Base-by-base conservation (phyloP, 1,140 invertebrate species). In the Mylabris phalerata region DNA sequence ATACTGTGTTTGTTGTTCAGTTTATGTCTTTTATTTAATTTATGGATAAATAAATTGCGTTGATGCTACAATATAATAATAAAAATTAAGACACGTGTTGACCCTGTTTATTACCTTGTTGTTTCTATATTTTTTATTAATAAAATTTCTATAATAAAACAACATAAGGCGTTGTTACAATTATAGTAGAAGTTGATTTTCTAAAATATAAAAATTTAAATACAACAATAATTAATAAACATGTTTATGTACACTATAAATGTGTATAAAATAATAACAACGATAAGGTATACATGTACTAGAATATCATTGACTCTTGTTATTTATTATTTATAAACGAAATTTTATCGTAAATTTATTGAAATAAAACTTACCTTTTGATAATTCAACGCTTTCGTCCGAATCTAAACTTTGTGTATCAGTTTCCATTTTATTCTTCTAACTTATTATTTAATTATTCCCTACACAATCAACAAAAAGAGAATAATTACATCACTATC, bases 331-430 rank as follows among this genome's bases (percentile, higher is more conserved):
- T 26, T 10, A 27, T 19, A 32, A 1, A 32, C 2, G 4, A 5
- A 32, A 32, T 32, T 5, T 32, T 32, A 32, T 3, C 7, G 32
- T 5, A 32, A 32, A 32, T 5, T 32, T 19, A 19, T 19, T 19
- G 1, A 32, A 32, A 4, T 4, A 32, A 19, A 54, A 64, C 56
- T 65, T 61, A 67, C 68, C 65, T 58, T 63, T 61, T 55, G 68
- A 65, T 54, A 68, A 61, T 54, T 70, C 68, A 48, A 67, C 65
- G 49, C 62, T 67, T 64, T 70, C 68, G 66, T 70, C 67, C 51
- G 68, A 70, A 62, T 62, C 67, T 56, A 59, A 63, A 59, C 65
- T 68, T 58, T 64, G 60, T 56, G 59, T 62, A 67, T 70, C 67
- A 61, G 66, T 59, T 67, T 70, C 67, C 68, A 70, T 68, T 52